Evolutionary conservation across 2,888 invertebrate species (phyloP), one percentile per base, ranked within the genome.

Genomic region (Cylloceria caligata): DNA sequence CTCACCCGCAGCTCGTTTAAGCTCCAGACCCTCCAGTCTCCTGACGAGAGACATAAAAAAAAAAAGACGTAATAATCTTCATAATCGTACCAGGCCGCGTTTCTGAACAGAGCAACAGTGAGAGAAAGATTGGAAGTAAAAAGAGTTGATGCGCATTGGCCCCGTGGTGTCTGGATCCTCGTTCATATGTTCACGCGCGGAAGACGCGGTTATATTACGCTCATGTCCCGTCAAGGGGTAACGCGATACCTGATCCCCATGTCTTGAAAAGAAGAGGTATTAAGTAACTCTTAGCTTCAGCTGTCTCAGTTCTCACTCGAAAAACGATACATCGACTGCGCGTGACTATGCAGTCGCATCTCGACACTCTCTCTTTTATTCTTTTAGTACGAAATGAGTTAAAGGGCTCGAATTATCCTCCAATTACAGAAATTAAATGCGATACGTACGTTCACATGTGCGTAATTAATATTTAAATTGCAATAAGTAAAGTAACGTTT

Each of bases 1-100:
- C 76, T 91, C 91, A 91, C 88, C 89, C 91, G 91, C 91, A 89
- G 90, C 89, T 90, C 91, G 90, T 89, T 91, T 91, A 91, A 90
- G 90, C 88, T 87, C 86, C 75, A 45, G 45, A 45, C 64, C 67
- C 78, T 68, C 55, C 74, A 39, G 49, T 39, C 65, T 65, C 57
- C 30, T 49, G 62, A 39, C 69, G 78, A 82, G 68, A 62, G 45
- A 27, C 57, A 79, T 21, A 47, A 68, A 73, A 80, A 79, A 73
- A 34, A 74, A 64, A 67, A 84, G 64, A 69, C 39, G 55, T 80
- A 72, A 80, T 80, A 78, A 82, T 83, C 78, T 72, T 81, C 75
- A 80, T 83, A 84, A 84, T 79, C 78, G 74, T 55, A 62, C 47
- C 36, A 39, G 69, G 55, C n/a, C 67, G 55, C 64, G 36, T 64